A percentile compares a stretch with the other conserved stretches of the same genome.
phyloP scores from a whole-genome alignment of 1,140 invertebrate genomes.

The Drosophila sechellia region DNA sequence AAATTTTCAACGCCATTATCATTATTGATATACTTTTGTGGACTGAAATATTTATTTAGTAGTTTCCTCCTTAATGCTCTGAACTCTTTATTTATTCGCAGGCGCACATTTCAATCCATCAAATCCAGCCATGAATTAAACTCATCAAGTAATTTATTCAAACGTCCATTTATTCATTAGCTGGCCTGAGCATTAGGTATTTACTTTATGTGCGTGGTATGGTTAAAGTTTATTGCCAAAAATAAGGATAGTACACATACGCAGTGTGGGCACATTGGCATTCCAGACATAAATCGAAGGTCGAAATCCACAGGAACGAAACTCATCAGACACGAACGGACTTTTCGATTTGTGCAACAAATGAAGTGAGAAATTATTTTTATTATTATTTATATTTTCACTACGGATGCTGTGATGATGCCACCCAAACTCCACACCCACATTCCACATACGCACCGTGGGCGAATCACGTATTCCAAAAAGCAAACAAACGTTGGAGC shows the following conservation, averaged over 20 bases:
- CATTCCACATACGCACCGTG: not conserved
- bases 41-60: not conserved
- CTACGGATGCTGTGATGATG: constrained; percentile 36
- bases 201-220: not conserved
- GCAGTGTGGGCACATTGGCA: constrained; percentile 37
- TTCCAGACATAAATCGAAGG: constrained; percentile 51
- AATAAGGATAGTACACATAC: constrained; percentile 38
- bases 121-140: constrained; percentile 9
- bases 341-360: constrained; percentile 78
- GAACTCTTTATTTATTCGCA: constrained; percentile 3
- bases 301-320: constrained; percentile 12
- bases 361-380: constrained; percentile 81
- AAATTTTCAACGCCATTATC: not conserved
- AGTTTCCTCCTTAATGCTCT: not conserved
- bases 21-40: not conserved
- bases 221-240: not conserved
- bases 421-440: not conserved
- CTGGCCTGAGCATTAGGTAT: constrained; percentile 9
- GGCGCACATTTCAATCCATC: constrained; percentile 12
- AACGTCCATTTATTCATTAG: constrained; percentile 37
- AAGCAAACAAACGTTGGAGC: constrained; percentile 72
- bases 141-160: constrained; percentile 12
- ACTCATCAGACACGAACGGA: constrained; percentile 8
- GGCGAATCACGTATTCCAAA: constrained; percentile 77
- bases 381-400: constrained; percentile 75